Base-by-base conservation (phyloP, 2,797 vertebrate species). In the Poeciliopsis turneri region DNA sequence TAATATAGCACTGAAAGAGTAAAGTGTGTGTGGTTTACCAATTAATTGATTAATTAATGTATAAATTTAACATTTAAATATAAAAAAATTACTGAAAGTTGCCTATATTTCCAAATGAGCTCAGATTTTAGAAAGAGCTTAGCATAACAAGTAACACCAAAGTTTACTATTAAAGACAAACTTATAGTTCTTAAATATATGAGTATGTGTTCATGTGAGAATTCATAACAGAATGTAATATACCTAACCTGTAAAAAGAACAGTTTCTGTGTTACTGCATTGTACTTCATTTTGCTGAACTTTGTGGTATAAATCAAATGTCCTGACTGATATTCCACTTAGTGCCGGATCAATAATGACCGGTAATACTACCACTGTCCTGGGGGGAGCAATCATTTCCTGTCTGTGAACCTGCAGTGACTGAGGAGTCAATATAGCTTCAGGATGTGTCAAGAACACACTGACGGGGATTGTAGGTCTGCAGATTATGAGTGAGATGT, bases 281-380 rank as follows among this genome's bases (percentile, higher is more conserved):
- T 18, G 15, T 33, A 72, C 66, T 61, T 57, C 41, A 49, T n/a
- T 84, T 82, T 51, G 7, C 73, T 86, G 70, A 76, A 70, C 57
- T 73, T 77, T 78, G 77, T 75, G 78, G 80, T 76, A 88, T 92
- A 82, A 92, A 92, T 93, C 85, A 94, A 91, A 91, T 82, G 86
- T 92, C 88, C 90, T 77, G 77, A 86, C 81, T 84, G 80, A 86
- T 82, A 76, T 91, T 90, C 73, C 73, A 78, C 59, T 79, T 61
- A 68, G 72, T 82, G 78, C n/a, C 15, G 73, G 82, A 92, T 94
- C 91, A 15, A 93, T 93, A 85, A 82, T 79, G 79, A 74, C 79
- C 7, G 72, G 79, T 49, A 83, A 79, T 80, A 81, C 86, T 78
- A 84, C 90, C 90, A 87, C 86, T 57, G 74, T 89, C 76, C 84